These are phyloP conservation scores for Parnassius apollo DNA, from an alignment of 2,888 invertebrate species.

Conservation along the genomic window DNA sequence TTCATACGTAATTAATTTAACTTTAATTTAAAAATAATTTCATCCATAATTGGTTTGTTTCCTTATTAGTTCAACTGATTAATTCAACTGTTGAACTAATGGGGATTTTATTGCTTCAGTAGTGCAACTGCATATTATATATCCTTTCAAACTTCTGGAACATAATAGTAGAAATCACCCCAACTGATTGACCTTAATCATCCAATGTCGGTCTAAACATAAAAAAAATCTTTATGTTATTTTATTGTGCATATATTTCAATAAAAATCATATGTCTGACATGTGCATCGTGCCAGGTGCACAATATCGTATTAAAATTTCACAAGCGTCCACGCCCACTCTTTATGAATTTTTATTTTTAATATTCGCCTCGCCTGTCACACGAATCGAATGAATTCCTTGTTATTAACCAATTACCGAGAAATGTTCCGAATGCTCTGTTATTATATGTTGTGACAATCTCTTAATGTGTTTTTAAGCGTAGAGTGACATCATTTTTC, in stretches of 20 bases:
- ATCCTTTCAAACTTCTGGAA: too few relatives aligned
- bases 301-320: slow-evolving; percentile 14
- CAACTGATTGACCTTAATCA: too few relatives aligned
- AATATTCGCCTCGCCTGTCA: slow-evolving; percentile 11
- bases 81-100: too few relatives aligned
- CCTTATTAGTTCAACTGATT: too few relatives aligned
- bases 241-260: background rate
- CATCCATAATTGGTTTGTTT: too few relatives aligned
- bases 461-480: slow-evolving; percentile 12
- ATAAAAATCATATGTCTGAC: background rate
- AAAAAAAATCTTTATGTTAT: too few relatives aligned
- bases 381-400: slow-evolving; percentile 18
- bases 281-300: slow-evolving; percentile 5
- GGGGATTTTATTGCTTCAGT: too few relatives aligned
- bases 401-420: slow-evolving; percentile 26
- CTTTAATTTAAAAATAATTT: too few relatives aligned
- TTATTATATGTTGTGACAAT: slow-evolving; percentile 19
- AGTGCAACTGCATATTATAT: too few relatives aligned
- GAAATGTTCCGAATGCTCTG: slow-evolving; percentile 14
- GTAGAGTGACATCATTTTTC: slow-evolving; percentile 1
- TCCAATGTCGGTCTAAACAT: too few relatives aligned
- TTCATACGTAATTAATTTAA: too few relatives aligned
- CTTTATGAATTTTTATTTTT: slow-evolving; percentile 20
- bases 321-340: slow-evolving; percentile 7
- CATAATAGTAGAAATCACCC: too few relatives aligned